Conservation (phyloP, 2,113 vertebrate species). For the Toxotes jaculatrix region DNA sequence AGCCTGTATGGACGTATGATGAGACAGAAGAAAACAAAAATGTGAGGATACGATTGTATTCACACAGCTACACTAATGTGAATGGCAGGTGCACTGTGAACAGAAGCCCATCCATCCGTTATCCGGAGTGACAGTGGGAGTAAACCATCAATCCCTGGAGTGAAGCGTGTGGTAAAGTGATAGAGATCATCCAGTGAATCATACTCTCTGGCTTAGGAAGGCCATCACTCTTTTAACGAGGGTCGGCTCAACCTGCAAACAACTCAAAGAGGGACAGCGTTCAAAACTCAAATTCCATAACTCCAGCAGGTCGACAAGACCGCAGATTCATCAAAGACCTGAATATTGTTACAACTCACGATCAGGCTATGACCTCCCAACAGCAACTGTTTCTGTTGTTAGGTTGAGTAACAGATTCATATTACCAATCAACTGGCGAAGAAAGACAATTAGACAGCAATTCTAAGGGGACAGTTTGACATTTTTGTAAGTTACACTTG, state of each 20-base stretch:
- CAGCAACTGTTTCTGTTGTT: background rate
- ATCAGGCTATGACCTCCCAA: background rate
- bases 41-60: slow-evolving; percentile 16
- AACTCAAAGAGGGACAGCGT: slow-evolving; percentile 9
- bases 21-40: slow-evolving; percentile 29
- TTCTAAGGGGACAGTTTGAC: background rate
- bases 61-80: slow-evolving; percentile 49
- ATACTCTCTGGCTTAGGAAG: slow-evolving; percentile 32
- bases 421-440: background rate
- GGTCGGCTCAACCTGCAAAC: slow-evolving; percentile 43
- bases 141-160: slow-evolving; percentile 52
- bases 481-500: no score
- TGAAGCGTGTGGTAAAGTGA: slow-evolving; percentile 65
- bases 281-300: slow-evolving; percentile 24
- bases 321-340: slow-evolving; percentile 22
- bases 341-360: background rate
- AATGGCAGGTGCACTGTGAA: slow-evolving; percentile 58
- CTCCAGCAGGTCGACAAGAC: slow-evolving; percentile 16
- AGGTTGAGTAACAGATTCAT: background rate
- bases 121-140: slow-evolving; percentile 41
- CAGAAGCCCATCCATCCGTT: slow-evolving; percentile 52
- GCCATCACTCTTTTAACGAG: slow-evolving; percentile 54
- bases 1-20: background rate
- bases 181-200: slow-evolving; percentile 49
- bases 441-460: background rate